Conservation (phyloP, 2,888 invertebrate genomes). For the Cerceris rybyensis region DNA sequence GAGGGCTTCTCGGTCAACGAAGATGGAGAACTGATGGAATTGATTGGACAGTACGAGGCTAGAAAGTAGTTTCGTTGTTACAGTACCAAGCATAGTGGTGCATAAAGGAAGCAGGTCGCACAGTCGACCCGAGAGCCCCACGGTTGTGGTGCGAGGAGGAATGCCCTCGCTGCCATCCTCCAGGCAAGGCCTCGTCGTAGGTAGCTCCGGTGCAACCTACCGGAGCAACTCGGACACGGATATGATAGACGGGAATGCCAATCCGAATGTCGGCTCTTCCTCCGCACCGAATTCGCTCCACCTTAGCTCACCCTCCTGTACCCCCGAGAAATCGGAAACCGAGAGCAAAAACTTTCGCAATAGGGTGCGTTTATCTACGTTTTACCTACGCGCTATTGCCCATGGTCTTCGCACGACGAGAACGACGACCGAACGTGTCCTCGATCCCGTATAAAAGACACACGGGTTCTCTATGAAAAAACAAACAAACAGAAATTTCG, state of each 20-base stretch:
- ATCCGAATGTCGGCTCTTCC: slow-evolving; percentile 70
- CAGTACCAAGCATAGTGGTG: slow-evolving; percentile 81
- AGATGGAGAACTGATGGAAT: neutral
- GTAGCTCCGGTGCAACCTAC: slow-evolving; percentile 67
- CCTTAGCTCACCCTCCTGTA: slow-evolving; percentile 65
- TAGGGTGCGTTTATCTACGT: slow-evolving; percentile 67
- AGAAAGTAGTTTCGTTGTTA: slow-evolving; percentile 59
- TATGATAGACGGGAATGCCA: slow-evolving; percentile 80
- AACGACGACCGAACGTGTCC: too few relatives aligned
- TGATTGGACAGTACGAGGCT: neutral
- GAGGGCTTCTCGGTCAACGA: neutral
- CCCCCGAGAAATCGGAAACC: slow-evolving; percentile 73
- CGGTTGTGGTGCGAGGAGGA: slow-evolving; percentile 73
- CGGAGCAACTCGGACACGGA: slow-evolving; percentile 74
- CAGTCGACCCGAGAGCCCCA: slow-evolving; percentile 77
- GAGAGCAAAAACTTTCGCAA: slow-evolving; percentile 78
- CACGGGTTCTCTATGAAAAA: too few relatives aligned
- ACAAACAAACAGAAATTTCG: too few relatives aligned
- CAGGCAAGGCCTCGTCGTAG: slow-evolving; percentile 76
- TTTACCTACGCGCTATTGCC: neutral
- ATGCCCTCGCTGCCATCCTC: slow-evolving; percentile 79
- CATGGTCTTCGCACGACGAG: too few relatives aligned
- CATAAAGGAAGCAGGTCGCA: slow-evolving; percentile 77
- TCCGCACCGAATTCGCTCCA: slow-evolving; percentile 62
- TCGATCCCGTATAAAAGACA: too few relatives aligned